Base-by-base conservation (phyloP, 2,888 invertebrate genomes). In the Gibbula magus region DNA sequence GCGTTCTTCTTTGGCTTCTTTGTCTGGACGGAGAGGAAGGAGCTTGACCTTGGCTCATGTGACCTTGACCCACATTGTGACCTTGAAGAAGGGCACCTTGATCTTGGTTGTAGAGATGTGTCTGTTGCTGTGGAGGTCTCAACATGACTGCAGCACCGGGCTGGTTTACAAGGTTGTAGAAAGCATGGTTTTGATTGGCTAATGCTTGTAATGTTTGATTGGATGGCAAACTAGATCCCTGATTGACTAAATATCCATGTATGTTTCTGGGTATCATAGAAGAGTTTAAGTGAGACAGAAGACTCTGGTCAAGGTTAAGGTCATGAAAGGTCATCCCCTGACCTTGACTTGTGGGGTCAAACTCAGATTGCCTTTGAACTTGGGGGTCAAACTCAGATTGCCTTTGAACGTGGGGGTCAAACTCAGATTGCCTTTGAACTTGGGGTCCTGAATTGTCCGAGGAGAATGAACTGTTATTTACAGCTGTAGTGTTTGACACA, bases 71-170 rank as follows among this genome's bases (percentile, higher is more conserved):
- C 13, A 45, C 45, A 45, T 45, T 13, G 13, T 13, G 45, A 13
- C 35, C 7, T 35, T 35, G 35, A 35, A 35, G 35, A 7, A 35
- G 7, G 35, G 35, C 35, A 54, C 13, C 61, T 61, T 61, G 61
- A 61, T 25, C 13, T 61, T 81, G 75, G 18, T 79, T 52, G 29
- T 81, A 81, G n/a, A 83, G 81, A 77, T 83, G 85, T 22, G 80
- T 82, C 75, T 83, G 82, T 54, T 87, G 88, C 32, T 88, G 87
- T 7, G 87, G 88, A 25, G 88, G 88, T 51, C 86, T 80, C 20
- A 87, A 86, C 18, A 86, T 84, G 20, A 88, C 84, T 32, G 87
- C 86, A 39, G 74, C 51, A 51, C 51, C 25, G 20, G 74, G 74
- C 52, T 45, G 25, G n/a, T 25, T 45, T 18, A 51, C 51, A n/a